Conservation (phyloP, 2,888 invertebrate genomes). For the Cataglyphis rosenhaueri region DNA sequence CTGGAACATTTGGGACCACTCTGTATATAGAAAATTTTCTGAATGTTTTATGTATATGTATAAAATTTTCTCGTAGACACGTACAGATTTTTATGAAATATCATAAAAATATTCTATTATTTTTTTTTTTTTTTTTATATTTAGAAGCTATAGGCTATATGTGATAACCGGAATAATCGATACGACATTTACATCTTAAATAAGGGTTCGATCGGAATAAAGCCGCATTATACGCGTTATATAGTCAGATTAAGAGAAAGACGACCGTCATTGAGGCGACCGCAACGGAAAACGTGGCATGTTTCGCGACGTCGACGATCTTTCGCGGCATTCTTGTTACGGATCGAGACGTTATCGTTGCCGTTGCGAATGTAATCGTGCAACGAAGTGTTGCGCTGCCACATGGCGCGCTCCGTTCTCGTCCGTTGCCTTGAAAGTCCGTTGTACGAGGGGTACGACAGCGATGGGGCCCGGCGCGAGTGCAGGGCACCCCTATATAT, state of each 20-base stretch:
- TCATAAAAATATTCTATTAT: not conserved
- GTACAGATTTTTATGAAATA: not conserved
- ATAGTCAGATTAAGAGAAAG: slow-evolving; percentile 11
- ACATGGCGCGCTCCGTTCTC: slow-evolving; percentile 79
- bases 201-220: not conserved
- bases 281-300: not conserved
- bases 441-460: slow-evolving; percentile 72
- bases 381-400: slow-evolving; percentile 59
- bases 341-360: slow-evolving; percentile 45
- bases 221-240: slow-evolving; percentile 9
- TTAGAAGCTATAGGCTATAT: not conserved
- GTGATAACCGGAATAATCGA: slow-evolving; percentile 15
- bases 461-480: slow-evolving; percentile 8
- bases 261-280: not conserved
- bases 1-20: no score
- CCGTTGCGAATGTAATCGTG: slow-evolving; percentile 53
- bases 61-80: no score
- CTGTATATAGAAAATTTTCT: no score
- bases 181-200: slow-evolving; percentile 20
- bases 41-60: no score
- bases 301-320: slow-evolving; percentile 10
- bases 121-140: not conserved
- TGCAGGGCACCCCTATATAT: slow-evolving; percentile 51
- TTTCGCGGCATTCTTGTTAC: slow-evolving; percentile 30
- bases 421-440: slow-evolving; percentile 80